A percentile compares a stretch with the other conserved stretches of the same genome.
These are phyloP conservation scores for Laticauda colubrina DNA, from an alignment of 2,113 vertebrate species.

Conservation along the genomic window DNA sequence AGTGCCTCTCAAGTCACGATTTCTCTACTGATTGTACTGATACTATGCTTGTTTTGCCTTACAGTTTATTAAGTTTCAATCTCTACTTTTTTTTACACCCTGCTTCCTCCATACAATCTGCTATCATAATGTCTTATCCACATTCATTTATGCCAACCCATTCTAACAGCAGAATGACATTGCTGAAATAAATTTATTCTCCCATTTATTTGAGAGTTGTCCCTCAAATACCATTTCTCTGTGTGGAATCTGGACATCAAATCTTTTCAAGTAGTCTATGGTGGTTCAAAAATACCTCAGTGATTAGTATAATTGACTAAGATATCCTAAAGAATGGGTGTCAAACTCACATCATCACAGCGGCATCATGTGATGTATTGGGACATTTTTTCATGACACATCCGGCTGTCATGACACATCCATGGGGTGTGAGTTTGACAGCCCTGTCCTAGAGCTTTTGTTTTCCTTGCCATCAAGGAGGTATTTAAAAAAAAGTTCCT, in stretches of 20 bases:
- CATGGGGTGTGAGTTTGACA: too few species aligned
- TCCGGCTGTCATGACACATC: too few species aligned
- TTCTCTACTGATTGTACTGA: background rate
- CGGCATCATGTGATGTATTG: too few species aligned
- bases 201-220: background rate
- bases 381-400: too few species aligned
- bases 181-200: background rate
- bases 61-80: background rate
- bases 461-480: background rate
- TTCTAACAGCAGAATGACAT: background rate
- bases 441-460: background rate
- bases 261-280: background rate
- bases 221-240: background rate
- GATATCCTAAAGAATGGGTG: too few species aligned
- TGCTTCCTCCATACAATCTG: background rate
- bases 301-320: background rate
- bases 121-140: background rate
- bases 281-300: background rate
- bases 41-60: background rate
- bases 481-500: background rate
- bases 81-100: background rate
- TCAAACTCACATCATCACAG: too few species aligned
- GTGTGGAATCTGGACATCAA: background rate
- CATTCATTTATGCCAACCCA: background rate
- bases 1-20: background rate